Percentiles rank a stretch among this genome's conserved stretches.
Evolutionary conservation across 2,113 vertebrate species (phyloP).

Genomic region (Odontophorus gujanensis): DNA sequence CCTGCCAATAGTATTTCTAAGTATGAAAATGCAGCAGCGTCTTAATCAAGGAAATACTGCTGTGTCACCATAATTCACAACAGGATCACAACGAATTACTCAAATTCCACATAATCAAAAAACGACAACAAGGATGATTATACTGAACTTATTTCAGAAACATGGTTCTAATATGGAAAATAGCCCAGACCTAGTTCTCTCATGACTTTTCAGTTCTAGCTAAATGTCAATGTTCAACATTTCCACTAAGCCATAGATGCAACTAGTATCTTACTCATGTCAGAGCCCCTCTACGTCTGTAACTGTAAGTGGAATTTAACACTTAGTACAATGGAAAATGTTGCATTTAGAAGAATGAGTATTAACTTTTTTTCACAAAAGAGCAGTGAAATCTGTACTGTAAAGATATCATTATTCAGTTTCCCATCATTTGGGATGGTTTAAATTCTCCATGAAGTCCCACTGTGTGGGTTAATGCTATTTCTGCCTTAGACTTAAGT

Average conservation of each 20-base stretch:
- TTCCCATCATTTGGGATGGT: not conserved
- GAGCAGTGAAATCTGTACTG: not conserved
- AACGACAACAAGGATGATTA: not conserved
- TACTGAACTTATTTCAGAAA: not conserved
- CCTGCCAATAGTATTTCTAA: slow-evolving; percentile 24
- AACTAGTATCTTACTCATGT: not conserved
- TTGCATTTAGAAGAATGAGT: not conserved
- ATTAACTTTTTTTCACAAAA: not conserved
- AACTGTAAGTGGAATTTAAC: not conserved
- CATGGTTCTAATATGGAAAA: not conserved
- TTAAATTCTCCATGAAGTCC: not conserved
- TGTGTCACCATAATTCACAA: not conserved
- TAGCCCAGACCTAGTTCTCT: not conserved
- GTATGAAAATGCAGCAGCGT: slow-evolving; percentile 22
- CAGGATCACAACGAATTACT: not conserved
- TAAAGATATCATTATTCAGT: not conserved
- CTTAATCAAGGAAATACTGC: not conserved
- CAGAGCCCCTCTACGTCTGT: not conserved
- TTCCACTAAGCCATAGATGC: not conserved
- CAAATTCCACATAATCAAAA: not conserved
- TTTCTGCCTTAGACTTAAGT: not conserved
- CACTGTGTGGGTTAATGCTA: not conserved
- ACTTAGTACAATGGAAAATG: not conserved
- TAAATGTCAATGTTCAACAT: not conserved
- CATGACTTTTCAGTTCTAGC: not conserved